phyloP scores from a whole-genome alignment of 2,797 vertebrate species.

The Ispidina picta region DNA sequence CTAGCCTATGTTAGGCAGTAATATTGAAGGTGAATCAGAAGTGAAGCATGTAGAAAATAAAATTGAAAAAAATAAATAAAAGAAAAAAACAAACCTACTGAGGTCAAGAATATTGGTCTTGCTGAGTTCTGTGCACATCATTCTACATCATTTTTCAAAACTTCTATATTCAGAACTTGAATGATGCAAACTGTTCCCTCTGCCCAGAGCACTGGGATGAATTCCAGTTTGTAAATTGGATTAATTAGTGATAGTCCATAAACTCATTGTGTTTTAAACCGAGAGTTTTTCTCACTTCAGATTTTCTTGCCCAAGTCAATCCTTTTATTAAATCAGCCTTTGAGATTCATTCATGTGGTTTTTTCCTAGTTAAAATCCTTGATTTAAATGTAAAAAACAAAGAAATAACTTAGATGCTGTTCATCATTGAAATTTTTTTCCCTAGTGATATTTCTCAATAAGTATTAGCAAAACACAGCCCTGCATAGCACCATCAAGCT shows the following conservation, averaged over 20 bases:
- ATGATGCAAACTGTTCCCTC: background rate
- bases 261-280: background rate
- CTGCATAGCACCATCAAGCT: background rate
- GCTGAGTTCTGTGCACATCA: background rate
- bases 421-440: background rate
- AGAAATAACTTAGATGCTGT: background rate
- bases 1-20: background rate
- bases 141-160: background rate
- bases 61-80: background rate
- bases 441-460: background rate
- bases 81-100: background rate
- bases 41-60: background rate
- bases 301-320: background rate
- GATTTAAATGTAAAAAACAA: background rate
- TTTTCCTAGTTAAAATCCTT: background rate
- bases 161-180: background rate
- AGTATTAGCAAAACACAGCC: background rate
- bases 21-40: background rate
- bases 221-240: constrained; percentile 29
- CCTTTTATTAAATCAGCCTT: background rate
- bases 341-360: background rate
- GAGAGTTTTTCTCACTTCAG: background rate
- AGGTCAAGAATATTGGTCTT: background rate
- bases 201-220: background rate
- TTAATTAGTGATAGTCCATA: constrained; percentile 42